A percentile compares a stretch with the other conserved stretches of the same genome.
Conservation (phyloP, 2,113 vertebrate species). For the human (Homo sapiens) region DNA sequence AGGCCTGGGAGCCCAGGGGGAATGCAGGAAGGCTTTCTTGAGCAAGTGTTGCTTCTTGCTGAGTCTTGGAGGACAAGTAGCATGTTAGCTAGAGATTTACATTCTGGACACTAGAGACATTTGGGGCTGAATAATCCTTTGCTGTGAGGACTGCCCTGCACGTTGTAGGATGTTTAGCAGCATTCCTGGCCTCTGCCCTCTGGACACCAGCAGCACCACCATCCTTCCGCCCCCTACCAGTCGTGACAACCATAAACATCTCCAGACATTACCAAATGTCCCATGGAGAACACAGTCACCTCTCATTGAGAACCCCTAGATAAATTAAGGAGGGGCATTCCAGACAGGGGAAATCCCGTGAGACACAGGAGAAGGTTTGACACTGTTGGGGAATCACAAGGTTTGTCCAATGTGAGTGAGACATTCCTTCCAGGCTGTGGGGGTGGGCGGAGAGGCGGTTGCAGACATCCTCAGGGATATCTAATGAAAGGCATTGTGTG, state of each 20-base stretch:
- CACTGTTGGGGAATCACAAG: fast-evolving
- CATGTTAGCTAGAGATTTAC: neutral
- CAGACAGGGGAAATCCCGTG: neutral
- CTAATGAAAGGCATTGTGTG: neutral
- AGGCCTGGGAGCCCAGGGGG: neutral
- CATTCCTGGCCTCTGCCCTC: neutral
- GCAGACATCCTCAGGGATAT: neutral
- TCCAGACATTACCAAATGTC: neutral
- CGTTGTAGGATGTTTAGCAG: neutral
- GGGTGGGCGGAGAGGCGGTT: fast-evolving
- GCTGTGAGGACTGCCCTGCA: neutral
- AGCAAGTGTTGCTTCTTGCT: neutral
- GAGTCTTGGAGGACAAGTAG: neutral
- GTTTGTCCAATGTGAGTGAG: fast-evolving
- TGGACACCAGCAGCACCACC: neutral
- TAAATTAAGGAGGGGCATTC: neutral
- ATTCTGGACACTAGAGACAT: neutral
- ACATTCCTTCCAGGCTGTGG: fast-evolving
- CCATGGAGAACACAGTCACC: neutral
- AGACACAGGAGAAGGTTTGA: neutral
- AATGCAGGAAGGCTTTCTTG: neutral
- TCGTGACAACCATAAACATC: neutral
- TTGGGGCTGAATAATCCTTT: neutral
- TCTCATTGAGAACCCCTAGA: neutral
- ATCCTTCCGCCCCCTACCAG: too few relatives aligned